phyloP scores from a whole-genome alignment of 2,888 invertebrate species.

The Lithophane ornitopus region DNA sequence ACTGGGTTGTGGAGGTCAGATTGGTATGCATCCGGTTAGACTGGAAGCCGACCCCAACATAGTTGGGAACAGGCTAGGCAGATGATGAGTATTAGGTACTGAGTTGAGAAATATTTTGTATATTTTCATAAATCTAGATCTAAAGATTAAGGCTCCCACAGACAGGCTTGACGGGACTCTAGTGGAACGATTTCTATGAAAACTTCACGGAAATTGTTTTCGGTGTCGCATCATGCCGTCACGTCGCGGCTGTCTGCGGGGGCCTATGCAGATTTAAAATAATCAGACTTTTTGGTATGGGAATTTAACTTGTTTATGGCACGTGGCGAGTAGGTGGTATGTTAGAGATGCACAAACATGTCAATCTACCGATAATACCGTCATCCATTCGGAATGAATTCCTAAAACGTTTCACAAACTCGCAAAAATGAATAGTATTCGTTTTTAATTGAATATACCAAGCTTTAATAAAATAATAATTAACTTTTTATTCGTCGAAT shows the following conservation, averaged over 20 bases:
- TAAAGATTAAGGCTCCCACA: not conserved
- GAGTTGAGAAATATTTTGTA: not conserved
- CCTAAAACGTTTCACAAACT: not conserved
- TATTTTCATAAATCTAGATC: not conserved
- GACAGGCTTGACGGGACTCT: too few species aligned
- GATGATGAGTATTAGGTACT: too few species aligned
- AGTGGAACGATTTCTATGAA: too few species aligned
- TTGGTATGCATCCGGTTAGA: too few species aligned
- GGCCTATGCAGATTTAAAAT: not conserved
- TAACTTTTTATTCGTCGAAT: not conserved
- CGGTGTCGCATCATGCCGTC: too few species aligned
- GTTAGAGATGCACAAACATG: not conserved
- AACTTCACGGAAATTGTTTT: too few species aligned
- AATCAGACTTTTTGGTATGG: not conserved
- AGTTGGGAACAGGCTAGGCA: too few species aligned
- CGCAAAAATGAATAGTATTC: not conserved
- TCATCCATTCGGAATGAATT: not conserved
- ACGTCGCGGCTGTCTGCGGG: too few species aligned
- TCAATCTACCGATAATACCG: not conserved
- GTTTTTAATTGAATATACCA: constrained; percentile 1
- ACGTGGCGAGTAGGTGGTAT: not conserved
- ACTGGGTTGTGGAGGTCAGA: too few species aligned
- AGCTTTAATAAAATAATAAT: not conserved
- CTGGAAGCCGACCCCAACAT: too few species aligned
- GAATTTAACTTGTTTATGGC: not conserved